Evolutionary conservation across 1,140 invertebrate genomes (phyloP).

Genomic region (Drosophila bocqueti): DNA sequence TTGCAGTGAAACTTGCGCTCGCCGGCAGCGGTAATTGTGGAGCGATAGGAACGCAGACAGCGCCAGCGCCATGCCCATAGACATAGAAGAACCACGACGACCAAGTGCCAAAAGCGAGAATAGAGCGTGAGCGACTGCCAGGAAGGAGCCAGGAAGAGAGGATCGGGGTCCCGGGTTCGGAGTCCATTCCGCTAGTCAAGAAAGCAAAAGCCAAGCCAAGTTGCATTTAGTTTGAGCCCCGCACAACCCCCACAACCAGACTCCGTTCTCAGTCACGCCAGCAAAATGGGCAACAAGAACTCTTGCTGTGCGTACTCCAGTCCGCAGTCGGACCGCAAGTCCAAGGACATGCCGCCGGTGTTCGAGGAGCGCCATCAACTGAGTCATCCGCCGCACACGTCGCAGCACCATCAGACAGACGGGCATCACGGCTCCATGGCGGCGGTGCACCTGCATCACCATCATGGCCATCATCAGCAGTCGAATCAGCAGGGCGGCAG

Average conservation of each 20-base stretch:
- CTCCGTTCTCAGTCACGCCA: neutral
- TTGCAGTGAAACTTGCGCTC: constrained; percentile 31
- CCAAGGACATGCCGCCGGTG: constrained; percentile 86
- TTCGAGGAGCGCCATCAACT: constrained; percentile 90
- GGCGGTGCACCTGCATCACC: constrained; percentile 73
- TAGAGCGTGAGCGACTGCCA: constrained; percentile 61
- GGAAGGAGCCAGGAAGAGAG: constrained; percentile 15
- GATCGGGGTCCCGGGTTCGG: constrained; percentile 7
- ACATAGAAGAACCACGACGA: constrained; percentile 57
- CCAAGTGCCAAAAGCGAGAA: constrained; percentile 71
- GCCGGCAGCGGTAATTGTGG: constrained; percentile 57
- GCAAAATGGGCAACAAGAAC: constrained; percentile 90
- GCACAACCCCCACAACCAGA: neutral
- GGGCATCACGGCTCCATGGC: constrained; percentile 59
- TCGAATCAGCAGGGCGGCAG: constrained; percentile 37
- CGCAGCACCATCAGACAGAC: constrained; percentile 74
- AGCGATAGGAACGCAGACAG: constrained; percentile 61
- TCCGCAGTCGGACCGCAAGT: constrained; percentile 86
- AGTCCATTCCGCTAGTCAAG: constrained; percentile 61
- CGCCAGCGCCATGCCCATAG: constrained; percentile 66
- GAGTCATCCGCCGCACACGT: constrained; percentile 67
- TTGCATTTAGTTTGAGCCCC: constrained; percentile 65
- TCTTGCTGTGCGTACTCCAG: constrained; percentile 92
- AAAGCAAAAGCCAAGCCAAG: constrained; percentile 38
- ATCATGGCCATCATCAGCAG: constrained; percentile 50